These are phyloP conservation scores for Ondatra zibethicus DNA, from an alignment of 2,113 vertebrate genomes.

Conservation along the genomic window DNA sequence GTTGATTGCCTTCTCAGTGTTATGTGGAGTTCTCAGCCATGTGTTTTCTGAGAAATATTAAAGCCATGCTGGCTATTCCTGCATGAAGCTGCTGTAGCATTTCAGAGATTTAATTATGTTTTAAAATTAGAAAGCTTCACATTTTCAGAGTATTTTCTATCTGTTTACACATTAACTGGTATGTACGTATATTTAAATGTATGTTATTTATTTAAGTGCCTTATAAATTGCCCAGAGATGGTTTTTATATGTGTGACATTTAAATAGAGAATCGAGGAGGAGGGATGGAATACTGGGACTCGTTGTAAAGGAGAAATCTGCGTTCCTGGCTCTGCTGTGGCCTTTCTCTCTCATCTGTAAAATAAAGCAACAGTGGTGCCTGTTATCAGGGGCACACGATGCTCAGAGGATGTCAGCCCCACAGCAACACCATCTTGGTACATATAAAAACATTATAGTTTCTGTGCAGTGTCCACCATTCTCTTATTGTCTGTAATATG, in stretches of 20 bases:
- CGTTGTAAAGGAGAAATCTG: not conserved
- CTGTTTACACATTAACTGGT: not conserved
- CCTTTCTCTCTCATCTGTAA: constrained; percentile 35
- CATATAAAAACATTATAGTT: constrained; percentile 49
- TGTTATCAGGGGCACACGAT: constrained; percentile 49
- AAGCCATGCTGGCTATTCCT: not conserved
- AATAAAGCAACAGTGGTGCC: constrained; percentile 59
- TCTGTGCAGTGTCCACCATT: not conserved
- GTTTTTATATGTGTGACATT: constrained; percentile 8
- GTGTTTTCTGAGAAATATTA: not conserved
- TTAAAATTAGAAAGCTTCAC: constrained; percentile 55
- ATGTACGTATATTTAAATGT: not conserved
- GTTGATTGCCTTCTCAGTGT: not conserved
- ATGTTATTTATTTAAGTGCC: constrained; percentile 14
- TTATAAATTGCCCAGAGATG: constrained; percentile 41
- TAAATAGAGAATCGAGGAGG: not conserved
- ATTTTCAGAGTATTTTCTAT: constrained; percentile 35
- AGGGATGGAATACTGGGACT: not conserved
- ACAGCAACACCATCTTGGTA: constrained; percentile 10
- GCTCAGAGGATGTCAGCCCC: constrained; percentile 62
- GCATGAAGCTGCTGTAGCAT: not conserved
- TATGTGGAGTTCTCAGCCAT: not conserved
- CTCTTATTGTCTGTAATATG: constrained; percentile 40
- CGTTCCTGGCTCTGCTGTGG: not conserved
- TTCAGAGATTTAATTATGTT: constrained; percentile 46